Conservation (phyloP, 2,797 vertebrate genomes). For the Molossus molossus region DNA sequence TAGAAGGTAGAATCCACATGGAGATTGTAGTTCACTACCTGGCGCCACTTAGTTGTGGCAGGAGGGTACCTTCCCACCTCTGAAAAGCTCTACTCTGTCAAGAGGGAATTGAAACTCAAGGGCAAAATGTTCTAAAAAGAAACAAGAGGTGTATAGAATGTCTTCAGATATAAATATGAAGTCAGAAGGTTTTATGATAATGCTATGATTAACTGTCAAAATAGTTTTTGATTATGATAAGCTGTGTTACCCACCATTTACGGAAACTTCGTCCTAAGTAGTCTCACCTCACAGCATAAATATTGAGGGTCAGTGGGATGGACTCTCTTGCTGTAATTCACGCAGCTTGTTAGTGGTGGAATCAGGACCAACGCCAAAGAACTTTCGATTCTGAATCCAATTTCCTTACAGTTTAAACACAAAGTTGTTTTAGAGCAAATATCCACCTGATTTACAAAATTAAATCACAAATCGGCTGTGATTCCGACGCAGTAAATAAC, state of each 20-base stretch:
- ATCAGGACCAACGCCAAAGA: background rate
- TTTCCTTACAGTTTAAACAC: background rate
- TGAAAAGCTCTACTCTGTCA: background rate
- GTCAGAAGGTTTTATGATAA: background rate
- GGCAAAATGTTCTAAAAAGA: background rate
- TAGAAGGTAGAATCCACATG: background rate
- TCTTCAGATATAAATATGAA: background rate
- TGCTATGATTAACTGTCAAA: background rate
- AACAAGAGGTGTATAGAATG: background rate
- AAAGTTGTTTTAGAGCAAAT: background rate
- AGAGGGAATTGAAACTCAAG: background rate
- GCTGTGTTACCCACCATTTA: background rate
- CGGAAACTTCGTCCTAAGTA: background rate
- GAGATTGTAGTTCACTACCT: background rate
- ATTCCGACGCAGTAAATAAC: background rate
- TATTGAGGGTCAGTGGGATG: background rate
- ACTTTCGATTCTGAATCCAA: background rate
- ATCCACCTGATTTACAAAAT: constrained; percentile 26
- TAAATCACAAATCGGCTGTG: background rate
- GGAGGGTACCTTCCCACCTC: background rate
- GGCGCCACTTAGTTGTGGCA: background rate
- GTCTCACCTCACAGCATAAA: background rate
- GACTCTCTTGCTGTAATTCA: background rate
- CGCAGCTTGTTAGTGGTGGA: background rate
- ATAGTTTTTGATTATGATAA: constrained; percentile 1